Percentiles rank a stretch among this genome's conserved stretches.
These are phyloP conservation scores for Philypnodon macrostomus DNA, from an alignment of 2,797 vertebrate species.

Conservation along the genomic window DNA sequence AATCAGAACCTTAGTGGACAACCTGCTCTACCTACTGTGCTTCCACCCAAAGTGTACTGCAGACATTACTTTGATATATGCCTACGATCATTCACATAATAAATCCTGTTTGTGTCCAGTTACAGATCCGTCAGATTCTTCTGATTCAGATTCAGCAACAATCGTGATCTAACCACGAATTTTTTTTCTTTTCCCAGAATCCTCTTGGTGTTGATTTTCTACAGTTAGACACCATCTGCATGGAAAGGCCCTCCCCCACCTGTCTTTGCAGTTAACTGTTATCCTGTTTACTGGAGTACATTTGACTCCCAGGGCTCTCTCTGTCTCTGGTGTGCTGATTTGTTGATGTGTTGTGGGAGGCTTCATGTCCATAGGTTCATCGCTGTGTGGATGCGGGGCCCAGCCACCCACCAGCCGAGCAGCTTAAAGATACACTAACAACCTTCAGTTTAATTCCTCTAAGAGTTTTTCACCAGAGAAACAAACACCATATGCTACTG, in stretches of 20 bases:
- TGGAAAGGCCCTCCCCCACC: conserved; percentile 25
- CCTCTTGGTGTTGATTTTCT: conserved; percentile 16
- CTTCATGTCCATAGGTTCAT: conserved; percentile 41
- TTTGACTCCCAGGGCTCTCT: conserved; percentile 34
- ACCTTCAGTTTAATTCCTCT: conserved; percentile 44
- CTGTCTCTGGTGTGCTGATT: conserved; percentile 21
- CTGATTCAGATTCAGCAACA: conserved; percentile 8
- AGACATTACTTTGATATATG: no score
- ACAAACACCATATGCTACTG: conserved; percentile 55
- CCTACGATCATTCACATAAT: no score
- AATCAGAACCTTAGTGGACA: no score
- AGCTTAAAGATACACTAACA: conserved; percentile 8
- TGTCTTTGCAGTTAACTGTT: conserved; percentile 48
- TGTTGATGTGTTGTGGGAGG: conserved; percentile 37
- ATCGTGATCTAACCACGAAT: conserved; percentile 15
- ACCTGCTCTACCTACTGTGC: no score
- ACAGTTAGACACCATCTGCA: conserved; percentile 49
- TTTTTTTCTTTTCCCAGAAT: conserved; percentile 2
- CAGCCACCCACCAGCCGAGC: conserved; percentile 22
- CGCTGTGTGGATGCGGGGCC: conserved; percentile 30
- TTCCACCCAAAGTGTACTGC: no score
- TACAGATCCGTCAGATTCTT: no score
- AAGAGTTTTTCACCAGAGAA: conserved; percentile 39
- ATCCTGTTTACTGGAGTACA: conserved; percentile 47
- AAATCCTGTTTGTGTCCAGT: no score